Evolutionary conservation across 2,888 invertebrate species (phyloP).

Genomic region (Melanostoma mellinum): DNA sequence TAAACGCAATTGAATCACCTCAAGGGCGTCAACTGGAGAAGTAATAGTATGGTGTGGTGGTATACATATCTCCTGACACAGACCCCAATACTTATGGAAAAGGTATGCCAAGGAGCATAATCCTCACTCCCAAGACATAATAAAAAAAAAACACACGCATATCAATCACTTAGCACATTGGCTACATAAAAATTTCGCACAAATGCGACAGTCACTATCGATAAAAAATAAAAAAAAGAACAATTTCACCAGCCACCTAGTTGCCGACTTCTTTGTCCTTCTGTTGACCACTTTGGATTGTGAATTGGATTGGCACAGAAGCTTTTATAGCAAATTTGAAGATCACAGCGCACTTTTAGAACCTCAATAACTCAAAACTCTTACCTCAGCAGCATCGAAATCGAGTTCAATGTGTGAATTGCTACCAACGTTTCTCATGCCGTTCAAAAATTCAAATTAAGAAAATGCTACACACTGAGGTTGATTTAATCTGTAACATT

Average conservation of each 20-base stretch:
- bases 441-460: too few species aligned
- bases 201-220: slow-evolving; percentile 56
- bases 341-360: too few species aligned
- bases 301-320: too few species aligned
- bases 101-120: slow-evolving; percentile 1
- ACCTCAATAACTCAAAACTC: too few species aligned
- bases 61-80: slow-evolving; percentile 10
- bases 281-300: too few species aligned
- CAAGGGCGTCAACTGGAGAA: slow-evolving; percentile 16
- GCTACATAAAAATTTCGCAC: slow-evolving; percentile 44
- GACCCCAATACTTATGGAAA: background rate
- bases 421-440: too few species aligned
- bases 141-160: slow-evolving; percentile 47
- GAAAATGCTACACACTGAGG: too few species aligned
- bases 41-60: background rate
- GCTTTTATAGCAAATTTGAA: too few species aligned
- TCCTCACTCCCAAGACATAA: background rate
- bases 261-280: too few species aligned
- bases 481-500: too few species aligned
- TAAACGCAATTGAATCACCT: slow-evolving; percentile 63
- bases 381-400: too few species aligned
- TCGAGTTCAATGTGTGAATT: too few species aligned
- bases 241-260: slow-evolving; percentile 10
- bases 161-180: slow-evolving; percentile 59
- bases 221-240: slow-evolving; percentile 1